phyloP scores from a whole-genome alignment of 92 coral and sea anemone species.

The Virgularia gustaviana region DNA sequence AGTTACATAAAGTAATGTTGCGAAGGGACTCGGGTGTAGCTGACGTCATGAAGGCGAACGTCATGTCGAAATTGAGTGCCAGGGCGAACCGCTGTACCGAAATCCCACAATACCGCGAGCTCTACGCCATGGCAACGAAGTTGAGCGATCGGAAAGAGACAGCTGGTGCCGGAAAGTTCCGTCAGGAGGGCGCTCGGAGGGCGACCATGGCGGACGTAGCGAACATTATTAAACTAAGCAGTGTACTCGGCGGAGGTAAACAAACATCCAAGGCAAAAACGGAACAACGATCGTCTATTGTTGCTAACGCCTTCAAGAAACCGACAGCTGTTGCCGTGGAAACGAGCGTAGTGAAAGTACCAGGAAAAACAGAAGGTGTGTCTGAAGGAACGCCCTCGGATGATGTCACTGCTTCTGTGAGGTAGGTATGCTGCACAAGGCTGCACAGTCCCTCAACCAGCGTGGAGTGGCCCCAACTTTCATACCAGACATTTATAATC shows the following conservation, averaged over 20 bases:
- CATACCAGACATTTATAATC: too few relatives aligned
- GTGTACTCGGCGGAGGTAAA: constrained; percentile 3
- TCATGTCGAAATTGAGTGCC: constrained; percentile 6
- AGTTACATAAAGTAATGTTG: constrained; percentile 4
- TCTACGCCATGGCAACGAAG: not conserved
- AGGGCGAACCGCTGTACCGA: constrained; percentile 36
- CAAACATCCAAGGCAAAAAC: not conserved
- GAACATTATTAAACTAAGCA: not conserved
- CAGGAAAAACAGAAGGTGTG: too few relatives aligned
- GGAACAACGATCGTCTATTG: not conserved
- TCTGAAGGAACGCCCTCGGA: not conserved
- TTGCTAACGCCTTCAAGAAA: constrained; percentile 15
- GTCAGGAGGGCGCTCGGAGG: not conserved
- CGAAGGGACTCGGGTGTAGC: constrained; percentile 4
- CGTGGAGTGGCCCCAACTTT: too few relatives aligned
- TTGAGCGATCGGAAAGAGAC: not conserved
- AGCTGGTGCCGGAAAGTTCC: not conserved
- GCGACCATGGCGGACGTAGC: not conserved
- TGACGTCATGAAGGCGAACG: not conserved
- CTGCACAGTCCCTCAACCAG: too few relatives aligned
- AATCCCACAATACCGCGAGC: constrained; percentile 21
- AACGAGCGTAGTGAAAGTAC: not conserved
- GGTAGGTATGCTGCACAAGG: too few relatives aligned
- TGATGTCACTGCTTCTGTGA: constrained; percentile 1
- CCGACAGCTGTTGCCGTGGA: constrained; percentile 12